Evolutionary conservation across 2,888 invertebrate species (phyloP), one percentile per base, ranked within the genome.

Genomic region (Baccha elongata): DNA sequence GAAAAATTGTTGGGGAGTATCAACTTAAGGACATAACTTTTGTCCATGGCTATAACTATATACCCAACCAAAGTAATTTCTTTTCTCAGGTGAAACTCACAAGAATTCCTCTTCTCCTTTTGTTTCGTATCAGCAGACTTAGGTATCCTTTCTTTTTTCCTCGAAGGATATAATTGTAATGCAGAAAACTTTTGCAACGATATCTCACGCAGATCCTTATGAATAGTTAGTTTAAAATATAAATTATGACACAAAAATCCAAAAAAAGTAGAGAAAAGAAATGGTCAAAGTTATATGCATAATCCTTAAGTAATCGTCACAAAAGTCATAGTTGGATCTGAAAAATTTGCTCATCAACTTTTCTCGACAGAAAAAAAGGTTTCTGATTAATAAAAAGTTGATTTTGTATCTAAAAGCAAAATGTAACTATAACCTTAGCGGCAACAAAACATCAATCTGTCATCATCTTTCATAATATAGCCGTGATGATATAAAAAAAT

Each of bases 401-500:
- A 3, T 8, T 35, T 11, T 58, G n/a, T 6, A 23, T 19, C n/a
- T 32, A 13, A 37, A 46, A 65, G 58, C 53, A 50, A 35, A 53
- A 35, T 53, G 40, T 48, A 37, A 42, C 17, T 50, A 67, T 23
- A 23, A 42, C 17, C 15, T n/a, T 21, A 40, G 7, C 3, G 11
- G 29, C 29, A 68, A 71, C 48, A 73, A 68, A 73, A 68, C 40
- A 74, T 74, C 74, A 74, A 80, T 80, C 74, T 60, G 69, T 74
- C 80, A 69, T 55, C 68, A 74, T 74, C 64, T 73, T 64, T 69
- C 69, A 74, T 58, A 69, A 35, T 40, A 67, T 46, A 37, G 26
- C 21, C 11, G 44, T 35, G 64, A 3, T 17, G 32, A n/a, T 29
- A 55, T 17, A 35, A 26, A 15, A 32, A 48, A 46, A 55, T 29